Evolutionary conservation across 1,140 invertebrate genomes (phyloP).

Genomic region (Drosophila santomea): DNA sequence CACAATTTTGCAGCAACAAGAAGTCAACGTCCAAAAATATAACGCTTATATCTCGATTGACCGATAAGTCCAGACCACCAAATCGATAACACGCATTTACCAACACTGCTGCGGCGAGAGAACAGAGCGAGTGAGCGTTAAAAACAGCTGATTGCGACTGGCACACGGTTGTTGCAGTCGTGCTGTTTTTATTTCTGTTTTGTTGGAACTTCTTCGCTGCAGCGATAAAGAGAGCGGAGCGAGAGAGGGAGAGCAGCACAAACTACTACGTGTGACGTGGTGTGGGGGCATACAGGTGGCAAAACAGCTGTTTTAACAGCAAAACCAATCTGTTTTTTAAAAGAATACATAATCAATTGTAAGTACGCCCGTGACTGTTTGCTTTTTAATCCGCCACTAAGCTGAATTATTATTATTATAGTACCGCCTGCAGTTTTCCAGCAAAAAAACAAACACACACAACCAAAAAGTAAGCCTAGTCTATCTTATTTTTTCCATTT

Average conservation of each 20-base stretch:
- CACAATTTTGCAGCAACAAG: slow-evolving; percentile 60
- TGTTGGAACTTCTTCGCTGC: slow-evolving; percentile 35
- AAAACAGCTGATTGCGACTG: slow-evolving; percentile 66
- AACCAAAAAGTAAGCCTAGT: slow-evolving; percentile 53
- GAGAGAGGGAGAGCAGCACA: slow-evolving; percentile 41
- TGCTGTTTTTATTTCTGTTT: slow-evolving; percentile 27
- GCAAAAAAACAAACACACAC: slow-evolving; percentile 20
- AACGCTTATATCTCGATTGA: slow-evolving; percentile 56
- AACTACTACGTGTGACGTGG: slow-evolving; percentile 64
- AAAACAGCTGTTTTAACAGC: slow-evolving; percentile 79
- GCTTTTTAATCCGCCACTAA: slow-evolving; percentile 47
- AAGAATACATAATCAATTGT: slow-evolving; percentile 54
- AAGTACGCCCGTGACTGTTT: slow-evolving; percentile 33
- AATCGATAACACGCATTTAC: slow-evolving; percentile 45
- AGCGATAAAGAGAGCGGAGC: slow-evolving; percentile 45
- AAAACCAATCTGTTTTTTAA: slow-evolving; percentile 42
- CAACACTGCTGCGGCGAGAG: slow-evolving; percentile 61
- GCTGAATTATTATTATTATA: slow-evolving; percentile 55
- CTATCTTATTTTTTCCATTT: slow-evolving; percentile 26
- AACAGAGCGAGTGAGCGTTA: slow-evolving; percentile 20
- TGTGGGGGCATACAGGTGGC: slow-evolving; percentile 61
- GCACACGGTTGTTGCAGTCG: slow-evolving; percentile 32
- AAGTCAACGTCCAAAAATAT: slow-evolving; percentile 35
- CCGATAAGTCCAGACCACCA: slow-evolving; percentile 22
- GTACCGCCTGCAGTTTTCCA: slow-evolving; percentile 57